Conservation (phyloP, 1,140 invertebrate genomes). For the Wasmannia auropunctata region DNA sequence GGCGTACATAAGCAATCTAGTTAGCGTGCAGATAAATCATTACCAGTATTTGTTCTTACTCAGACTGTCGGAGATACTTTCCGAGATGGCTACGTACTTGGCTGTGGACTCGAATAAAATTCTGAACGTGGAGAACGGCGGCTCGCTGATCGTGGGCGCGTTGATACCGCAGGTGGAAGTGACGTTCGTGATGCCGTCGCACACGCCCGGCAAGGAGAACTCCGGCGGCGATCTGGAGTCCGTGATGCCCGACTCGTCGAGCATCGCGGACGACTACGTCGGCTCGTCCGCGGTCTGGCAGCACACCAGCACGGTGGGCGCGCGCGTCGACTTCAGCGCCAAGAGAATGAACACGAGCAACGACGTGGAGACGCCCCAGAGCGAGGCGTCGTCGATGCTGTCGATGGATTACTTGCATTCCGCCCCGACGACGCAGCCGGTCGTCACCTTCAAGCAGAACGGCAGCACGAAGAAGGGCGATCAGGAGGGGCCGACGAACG, state of each 20-base stretch:
- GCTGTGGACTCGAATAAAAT: constrained; percentile 92
- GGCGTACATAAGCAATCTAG: constrained; percentile 91
- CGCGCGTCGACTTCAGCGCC: constrained; percentile 76
- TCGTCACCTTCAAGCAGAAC: constrained; percentile 83
- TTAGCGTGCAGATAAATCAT: constrained; percentile 95
- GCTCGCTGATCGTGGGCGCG: constrained; percentile 90
- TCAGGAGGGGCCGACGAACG: constrained; percentile 36
- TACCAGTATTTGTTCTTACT: constrained; percentile 96
- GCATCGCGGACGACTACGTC: constrained; percentile 90
- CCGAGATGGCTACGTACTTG: constrained; percentile 92
- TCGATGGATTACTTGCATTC: constrained; percentile 78
- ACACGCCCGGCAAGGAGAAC: constrained; percentile 92
- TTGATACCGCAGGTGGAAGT: constrained; percentile 94
- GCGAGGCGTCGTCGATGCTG: constrained; percentile 80
- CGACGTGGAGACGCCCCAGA: constrained; percentile 81
- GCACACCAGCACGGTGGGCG: constrained; percentile 71
- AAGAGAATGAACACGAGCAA: constrained; percentile 82
- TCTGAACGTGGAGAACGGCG: constrained; percentile 85
- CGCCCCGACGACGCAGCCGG: constrained; percentile 62
- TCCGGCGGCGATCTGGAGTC: constrained; percentile 92
- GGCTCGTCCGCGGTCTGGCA: constrained; percentile 71
- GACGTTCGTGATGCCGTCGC: constrained; percentile 94
- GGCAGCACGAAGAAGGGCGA: constrained; percentile 76
- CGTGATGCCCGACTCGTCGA: constrained; percentile 92
- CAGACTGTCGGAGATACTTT: constrained; percentile 92